Evolutionary conservation across 2,113 vertebrate genomes (phyloP).

Genomic region (Pungitius pungitius): DNA sequence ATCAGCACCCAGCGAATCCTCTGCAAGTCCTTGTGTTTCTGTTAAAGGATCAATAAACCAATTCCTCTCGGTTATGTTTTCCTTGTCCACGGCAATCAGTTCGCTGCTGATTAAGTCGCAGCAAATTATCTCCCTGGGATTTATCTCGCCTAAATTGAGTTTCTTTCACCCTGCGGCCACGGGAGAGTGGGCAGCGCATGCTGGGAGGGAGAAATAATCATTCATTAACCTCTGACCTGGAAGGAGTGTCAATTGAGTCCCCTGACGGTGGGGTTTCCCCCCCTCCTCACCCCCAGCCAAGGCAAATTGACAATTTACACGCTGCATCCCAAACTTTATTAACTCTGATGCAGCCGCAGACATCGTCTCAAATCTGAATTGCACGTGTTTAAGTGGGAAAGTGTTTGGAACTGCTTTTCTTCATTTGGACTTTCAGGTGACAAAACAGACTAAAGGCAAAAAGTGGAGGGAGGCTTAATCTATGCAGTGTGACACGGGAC

Average conservation of each 20-base stretch:
- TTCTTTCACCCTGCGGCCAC: constrained; percentile 74
- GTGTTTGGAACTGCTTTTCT: neutral
- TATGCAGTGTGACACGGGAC: constrained; percentile 52
- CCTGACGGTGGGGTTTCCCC: constrained; percentile 48
- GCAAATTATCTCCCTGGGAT: constrained; percentile 73
- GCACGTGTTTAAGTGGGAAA: neutral
- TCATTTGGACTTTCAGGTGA: constrained; percentile 1
- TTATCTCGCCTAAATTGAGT: constrained; percentile 74
- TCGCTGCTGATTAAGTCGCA: constrained; percentile 73
- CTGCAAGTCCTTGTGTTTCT: constrained; percentile 41
- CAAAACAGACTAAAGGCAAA: constrained; percentile 33
- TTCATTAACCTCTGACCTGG: constrained; percentile 83
- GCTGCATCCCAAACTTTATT: constrained; percentile 66
- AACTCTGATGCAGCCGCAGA: constrained; percentile 53
- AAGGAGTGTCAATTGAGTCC: constrained; percentile 70
- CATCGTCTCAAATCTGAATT: constrained; percentile 19
- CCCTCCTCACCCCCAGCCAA: constrained; percentile 31
- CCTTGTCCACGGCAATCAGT: constrained; percentile 71
- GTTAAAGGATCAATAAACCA: constrained; percentile 74
- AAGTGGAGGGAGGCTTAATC: constrained; percentile 39
- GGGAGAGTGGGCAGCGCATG: constrained; percentile 73
- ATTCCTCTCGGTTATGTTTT: constrained; percentile 76
- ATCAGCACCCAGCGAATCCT: constrained; percentile 61
- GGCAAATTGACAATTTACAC: constrained; percentile 69
- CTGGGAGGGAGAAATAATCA: constrained; percentile 79